Evolutionary conservation across 2,797 vertebrate species (phyloP), one percentile per base, ranked within the genome.

Genomic region (Nasua narica): DNA sequence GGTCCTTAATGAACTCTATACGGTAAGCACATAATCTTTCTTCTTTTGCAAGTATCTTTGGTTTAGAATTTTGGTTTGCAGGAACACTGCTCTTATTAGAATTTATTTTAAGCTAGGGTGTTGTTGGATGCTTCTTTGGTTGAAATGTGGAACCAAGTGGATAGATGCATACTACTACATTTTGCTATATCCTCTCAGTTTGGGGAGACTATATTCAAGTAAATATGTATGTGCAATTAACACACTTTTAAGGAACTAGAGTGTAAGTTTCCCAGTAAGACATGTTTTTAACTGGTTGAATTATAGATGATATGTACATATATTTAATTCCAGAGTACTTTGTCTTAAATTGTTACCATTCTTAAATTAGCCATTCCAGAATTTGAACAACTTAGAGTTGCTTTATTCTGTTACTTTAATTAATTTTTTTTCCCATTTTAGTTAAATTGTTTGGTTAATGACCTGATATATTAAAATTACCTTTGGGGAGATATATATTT

Each of bases 1-100:
- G 99, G 99, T 99, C 98, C 99, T 99, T 95, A 99, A 99, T 32
- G 99, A 99, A 98, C 99, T 99, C 69, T 99, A 99, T 98, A 99
- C 99, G 95, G 99, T 99, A 99, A 99, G 99, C 99, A 98, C 67
- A 85, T 97, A 54, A 94, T 89, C 95, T 97, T 95, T 67, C 32
- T 98, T 97, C 90, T 94, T 79, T 92, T 96, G 56, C 13, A 97
- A 95, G 46, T 90, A 86, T 77, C 86, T 87, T 91, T 78, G 37
- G 60, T 90, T 95, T 76, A 43, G 72, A 95, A 93, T 84, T 77
- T 37, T 84, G 32, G 94, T 95, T 89, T 97, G 4, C 87, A 94
- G 81, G 97, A 97, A 88, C 69, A 86, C 62, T 37, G 87, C 52
- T 93, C 32, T 54, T 32, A 65, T 83, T 74, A 92, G 50, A 93